phyloP scores from a whole-genome alignment of 1,140 invertebrate genomes.

The Conus betulinus region DNA sequence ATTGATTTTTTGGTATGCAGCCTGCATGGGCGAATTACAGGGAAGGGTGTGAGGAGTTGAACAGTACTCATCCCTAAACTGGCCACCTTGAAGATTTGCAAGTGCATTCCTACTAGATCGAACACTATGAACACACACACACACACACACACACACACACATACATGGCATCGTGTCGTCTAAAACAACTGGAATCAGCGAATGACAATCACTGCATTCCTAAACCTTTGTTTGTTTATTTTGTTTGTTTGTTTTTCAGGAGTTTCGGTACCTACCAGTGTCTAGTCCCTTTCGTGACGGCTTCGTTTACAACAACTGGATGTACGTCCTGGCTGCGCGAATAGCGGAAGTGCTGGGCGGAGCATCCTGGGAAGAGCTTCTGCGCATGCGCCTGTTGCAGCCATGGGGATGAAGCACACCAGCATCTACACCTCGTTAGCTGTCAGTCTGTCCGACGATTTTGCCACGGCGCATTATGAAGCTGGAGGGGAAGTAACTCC shows the following conservation, averaged over 20 bases:
- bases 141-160: too few species aligned
- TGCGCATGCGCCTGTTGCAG: not conserved
- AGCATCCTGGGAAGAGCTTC: constrained; percentile 34
- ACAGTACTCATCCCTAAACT: too few species aligned
- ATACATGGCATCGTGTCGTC: too few species aligned
- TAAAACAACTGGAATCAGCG: too few species aligned
- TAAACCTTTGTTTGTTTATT: too few species aligned
- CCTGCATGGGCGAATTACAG: too few species aligned
- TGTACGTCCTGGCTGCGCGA: constrained; percentile 34
- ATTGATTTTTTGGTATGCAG: too few species aligned
- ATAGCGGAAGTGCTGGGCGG: constrained; percentile 32
- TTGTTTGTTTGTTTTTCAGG: constrained; percentile 9
- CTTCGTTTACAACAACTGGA: constrained; percentile 47
- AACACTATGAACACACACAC: too few species aligned
- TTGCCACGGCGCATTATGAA: constrained; percentile 31
- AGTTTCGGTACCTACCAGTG: constrained; percentile 21
- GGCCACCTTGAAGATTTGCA: too few species aligned
- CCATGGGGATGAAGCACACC: constrained; percentile 32
- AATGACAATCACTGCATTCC: too few species aligned
- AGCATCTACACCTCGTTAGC: not conserved
- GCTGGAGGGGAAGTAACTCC: constrained; percentile 6
- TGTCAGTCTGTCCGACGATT: not conserved
- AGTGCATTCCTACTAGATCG: too few species aligned
- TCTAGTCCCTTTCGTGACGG: constrained; percentile 17
- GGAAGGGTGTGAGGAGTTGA: too few species aligned